These are phyloP conservation scores for Junonia oenone DNA, from an alignment of 2,888 invertebrate genomes.

Conservation along the genomic window DNA sequence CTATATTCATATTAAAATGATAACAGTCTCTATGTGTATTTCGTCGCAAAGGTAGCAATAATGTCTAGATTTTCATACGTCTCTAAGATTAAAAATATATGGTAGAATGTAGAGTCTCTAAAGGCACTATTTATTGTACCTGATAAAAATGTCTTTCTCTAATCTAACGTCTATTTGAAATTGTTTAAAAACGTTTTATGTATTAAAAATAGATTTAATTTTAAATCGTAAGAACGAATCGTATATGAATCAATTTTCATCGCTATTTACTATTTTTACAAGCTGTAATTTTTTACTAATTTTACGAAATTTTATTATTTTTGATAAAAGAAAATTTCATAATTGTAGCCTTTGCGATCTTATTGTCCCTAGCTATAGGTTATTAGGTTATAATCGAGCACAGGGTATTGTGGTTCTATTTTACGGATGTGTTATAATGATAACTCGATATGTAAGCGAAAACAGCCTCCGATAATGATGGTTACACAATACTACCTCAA, in stretches of 20 bases:
- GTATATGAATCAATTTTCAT: conserved; percentile 2
- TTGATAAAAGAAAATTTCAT: conserved; percentile 28
- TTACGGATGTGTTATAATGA: conserved; percentile 64
- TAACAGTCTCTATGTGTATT: conserved; percentile 67
- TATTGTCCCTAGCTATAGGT: conserved; percentile 76
- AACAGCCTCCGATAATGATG: conserved; percentile 49
- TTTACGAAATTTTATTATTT: conserved; percentile 23
- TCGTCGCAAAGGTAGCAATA: conserved; percentile 72
- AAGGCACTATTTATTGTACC: background rate
- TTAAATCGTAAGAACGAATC: background rate
- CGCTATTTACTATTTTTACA: conserved; percentile 21
- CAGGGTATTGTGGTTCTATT: conserved; percentile 80
- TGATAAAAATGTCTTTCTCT: background rate
- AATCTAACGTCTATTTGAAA: background rate
- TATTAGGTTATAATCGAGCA: conserved; percentile 70
- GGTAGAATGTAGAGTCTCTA: background rate
- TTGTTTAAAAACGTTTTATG: background rate
- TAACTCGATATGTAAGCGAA: conserved; percentile 63
- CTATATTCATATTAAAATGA: conserved; percentile 63
- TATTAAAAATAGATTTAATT: background rate
- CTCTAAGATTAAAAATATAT: background rate
- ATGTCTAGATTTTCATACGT: conserved; percentile 36
- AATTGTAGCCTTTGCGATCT: conserved; percentile 67
- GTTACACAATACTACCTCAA: conserved; percentile 74
- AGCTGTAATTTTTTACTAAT: conserved; percentile 7